Conservation (phyloP, 2,797 vertebrate genomes). For the Thalassophryne amazonica region DNA sequence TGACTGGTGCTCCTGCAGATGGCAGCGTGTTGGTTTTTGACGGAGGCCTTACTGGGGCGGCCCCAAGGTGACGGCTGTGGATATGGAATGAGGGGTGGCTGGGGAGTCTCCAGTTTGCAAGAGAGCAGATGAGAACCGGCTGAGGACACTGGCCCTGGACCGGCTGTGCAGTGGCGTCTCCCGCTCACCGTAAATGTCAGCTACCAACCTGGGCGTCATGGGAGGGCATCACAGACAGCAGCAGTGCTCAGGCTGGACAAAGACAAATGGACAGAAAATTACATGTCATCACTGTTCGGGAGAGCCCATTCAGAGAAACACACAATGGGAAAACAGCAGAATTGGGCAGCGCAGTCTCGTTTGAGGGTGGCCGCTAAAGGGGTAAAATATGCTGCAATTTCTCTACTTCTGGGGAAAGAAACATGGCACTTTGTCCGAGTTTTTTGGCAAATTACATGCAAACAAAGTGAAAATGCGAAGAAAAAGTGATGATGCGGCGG, state of each 20-base stretch:
- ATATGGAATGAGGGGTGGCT: constrained; percentile 30
- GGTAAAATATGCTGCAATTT: no score
- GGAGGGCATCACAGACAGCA: constrained; percentile 71
- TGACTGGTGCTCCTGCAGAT: constrained; percentile 44
- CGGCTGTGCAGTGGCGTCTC: constrained; percentile 66
- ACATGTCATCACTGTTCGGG: constrained; percentile 42
- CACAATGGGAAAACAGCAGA: no score
- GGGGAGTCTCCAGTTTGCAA: constrained; percentile 52
- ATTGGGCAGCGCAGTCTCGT: no score
- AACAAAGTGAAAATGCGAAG: no score
- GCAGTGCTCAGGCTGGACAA: constrained; percentile 44
- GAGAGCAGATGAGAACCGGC: constrained; percentile 46
- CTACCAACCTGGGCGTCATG: constrained; percentile 72
- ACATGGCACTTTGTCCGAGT: no score
- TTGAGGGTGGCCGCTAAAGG: no score
- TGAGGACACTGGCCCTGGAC: constrained; percentile 45
- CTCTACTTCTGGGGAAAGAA: no score
- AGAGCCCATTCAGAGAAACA: constrained; percentile 16
- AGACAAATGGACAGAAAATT: constrained; percentile 22
- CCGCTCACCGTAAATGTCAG: constrained; percentile 75
- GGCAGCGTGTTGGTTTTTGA: constrained; percentile 25
- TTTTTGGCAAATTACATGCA: no score
- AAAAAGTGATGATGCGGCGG: no score
- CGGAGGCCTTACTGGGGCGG: constrained; percentile 32
- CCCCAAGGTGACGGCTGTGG: constrained; percentile 39